A percentile compares a stretch with the other conserved stretches of the same genome.
These are phyloP conservation scores for Athalia circularis DNA, from an alignment of 2,888 invertebrate genomes.

Conservation along the genomic window DNA sequence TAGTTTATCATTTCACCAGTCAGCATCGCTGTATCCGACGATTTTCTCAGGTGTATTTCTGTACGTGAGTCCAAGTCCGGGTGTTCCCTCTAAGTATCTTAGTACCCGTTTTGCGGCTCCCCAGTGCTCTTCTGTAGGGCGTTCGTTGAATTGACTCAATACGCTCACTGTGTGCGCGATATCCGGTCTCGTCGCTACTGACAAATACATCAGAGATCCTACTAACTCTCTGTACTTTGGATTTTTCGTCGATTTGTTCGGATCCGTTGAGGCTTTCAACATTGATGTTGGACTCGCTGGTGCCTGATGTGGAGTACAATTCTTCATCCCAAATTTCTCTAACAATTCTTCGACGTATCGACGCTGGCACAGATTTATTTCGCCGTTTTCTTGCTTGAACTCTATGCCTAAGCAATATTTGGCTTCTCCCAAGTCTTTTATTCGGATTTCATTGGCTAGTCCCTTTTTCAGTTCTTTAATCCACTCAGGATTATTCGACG, in stretches of 20 bases:
- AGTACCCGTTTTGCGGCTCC: conserved; percentile 39
- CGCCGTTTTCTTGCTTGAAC: background rate
- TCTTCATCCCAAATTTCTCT: background rate
- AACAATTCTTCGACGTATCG: background rate
- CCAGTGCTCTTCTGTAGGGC: conserved; percentile 44
- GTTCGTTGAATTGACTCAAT: conserved; percentile 41
- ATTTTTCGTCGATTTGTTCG: conserved; percentile 5
- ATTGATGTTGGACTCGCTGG: background rate
- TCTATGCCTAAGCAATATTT: background rate
- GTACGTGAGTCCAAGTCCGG: background rate
- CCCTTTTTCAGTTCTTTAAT: background rate
- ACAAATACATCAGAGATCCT: conserved; percentile 49
- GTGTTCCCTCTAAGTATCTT: conserved; percentile 5
- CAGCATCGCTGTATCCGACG: background rate
- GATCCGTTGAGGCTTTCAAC: background rate
- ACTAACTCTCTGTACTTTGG: conserved; percentile 49
- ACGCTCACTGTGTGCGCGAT: conserved; percentile 45
- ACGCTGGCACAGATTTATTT: background rate
- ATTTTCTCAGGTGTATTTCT: background rate
- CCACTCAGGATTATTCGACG: background rate
- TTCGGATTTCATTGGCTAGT: background rate
- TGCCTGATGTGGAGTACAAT: background rate
- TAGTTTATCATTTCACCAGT: background rate
- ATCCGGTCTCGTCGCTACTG: conserved; percentile 46
- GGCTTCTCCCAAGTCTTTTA: background rate